Evolutionary conservation across 2,113 vertebrate genomes (phyloP).

Genomic region (Megaceryle maxima): DNA sequence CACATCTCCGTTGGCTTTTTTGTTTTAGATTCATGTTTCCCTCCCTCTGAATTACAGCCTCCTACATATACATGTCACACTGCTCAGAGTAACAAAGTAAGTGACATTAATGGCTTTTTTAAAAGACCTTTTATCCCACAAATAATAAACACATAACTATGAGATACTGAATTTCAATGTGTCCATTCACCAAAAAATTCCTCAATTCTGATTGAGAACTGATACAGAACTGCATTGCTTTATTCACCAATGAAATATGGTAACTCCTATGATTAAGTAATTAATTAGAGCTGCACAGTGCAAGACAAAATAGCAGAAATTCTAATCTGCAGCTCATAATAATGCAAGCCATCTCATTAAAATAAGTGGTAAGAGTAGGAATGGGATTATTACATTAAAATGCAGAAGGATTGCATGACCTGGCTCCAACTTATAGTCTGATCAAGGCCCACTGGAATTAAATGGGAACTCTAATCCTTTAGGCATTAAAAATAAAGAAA

Average conservation of each 20-base stretch:
- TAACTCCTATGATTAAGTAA: not conserved
- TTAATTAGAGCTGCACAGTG: not conserved
- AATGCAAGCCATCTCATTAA: slow-evolving; percentile 13
- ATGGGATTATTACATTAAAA: slow-evolving; percentile 16
- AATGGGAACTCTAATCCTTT: slow-evolving; percentile 37
- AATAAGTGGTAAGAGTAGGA: not conserved
- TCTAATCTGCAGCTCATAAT: not conserved
- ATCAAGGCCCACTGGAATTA: slow-evolving; percentile 36
- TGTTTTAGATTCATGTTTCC: not conserved
- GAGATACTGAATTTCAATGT: not conserved
- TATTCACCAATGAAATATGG: not conserved
- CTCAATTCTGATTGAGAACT: not conserved
- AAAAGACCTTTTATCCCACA: not conserved
- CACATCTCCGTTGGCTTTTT: not conserved
- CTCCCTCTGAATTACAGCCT: not conserved
- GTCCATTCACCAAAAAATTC: not conserved
- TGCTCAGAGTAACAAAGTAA: not conserved
- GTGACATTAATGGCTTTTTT: not conserved
- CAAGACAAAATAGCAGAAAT: not conserved
- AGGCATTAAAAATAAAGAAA: slow-evolving; percentile 41
- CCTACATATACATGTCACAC: not conserved
- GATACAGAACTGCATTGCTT: not conserved
- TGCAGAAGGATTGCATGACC: not conserved
- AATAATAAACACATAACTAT: not conserved
- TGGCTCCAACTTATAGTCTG: not conserved